Conservation (phyloP, 1,140 invertebrate genomes). For the Nautilus pompilius region DNA sequence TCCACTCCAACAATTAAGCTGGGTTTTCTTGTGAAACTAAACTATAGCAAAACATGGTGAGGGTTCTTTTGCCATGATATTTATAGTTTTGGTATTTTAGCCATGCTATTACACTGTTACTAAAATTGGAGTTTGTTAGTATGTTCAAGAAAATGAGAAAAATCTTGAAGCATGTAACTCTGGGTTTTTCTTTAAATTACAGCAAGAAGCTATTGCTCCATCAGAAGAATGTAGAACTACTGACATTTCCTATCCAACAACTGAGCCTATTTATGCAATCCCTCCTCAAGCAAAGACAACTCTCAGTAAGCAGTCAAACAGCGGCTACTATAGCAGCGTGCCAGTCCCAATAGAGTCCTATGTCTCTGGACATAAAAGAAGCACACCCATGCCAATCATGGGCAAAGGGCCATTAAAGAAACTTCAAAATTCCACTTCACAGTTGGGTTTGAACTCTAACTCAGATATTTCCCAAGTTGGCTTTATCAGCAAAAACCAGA, state of each 20-base stretch:
- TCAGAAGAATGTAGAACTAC: background rate
- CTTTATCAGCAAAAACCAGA: slow-evolving; percentile 16
- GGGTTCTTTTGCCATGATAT: too few species aligned
- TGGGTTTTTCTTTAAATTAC: background rate
- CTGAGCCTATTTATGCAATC: slow-evolving; percentile 1
- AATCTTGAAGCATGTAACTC: too few species aligned
- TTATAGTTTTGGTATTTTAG: too few species aligned
- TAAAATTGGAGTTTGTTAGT: too few species aligned
- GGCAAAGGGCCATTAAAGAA: slow-evolving; percentile 1
- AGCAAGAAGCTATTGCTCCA: background rate
- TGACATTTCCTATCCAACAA: slow-evolving; percentile 4
- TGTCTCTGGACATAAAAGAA: background rate
- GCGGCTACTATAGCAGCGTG: slow-evolving; percentile 37
- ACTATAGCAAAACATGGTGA: too few species aligned
- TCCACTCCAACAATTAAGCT: too few species aligned
- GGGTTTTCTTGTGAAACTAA: too few species aligned
- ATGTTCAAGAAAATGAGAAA: too few species aligned
- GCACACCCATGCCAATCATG: background rate
- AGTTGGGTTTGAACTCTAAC: slow-evolving; percentile 13
- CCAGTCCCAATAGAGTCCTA: slow-evolving; percentile 20
- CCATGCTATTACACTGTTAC: too few species aligned
- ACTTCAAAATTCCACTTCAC: slow-evolving; percentile 16
- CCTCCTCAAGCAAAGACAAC: background rate
- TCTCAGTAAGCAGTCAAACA: slow-evolving; percentile 12
- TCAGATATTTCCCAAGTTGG: slow-evolving; percentile 11